Conservation (phyloP, 1,140 invertebrate species). For the Drosophila orosa region DNA sequence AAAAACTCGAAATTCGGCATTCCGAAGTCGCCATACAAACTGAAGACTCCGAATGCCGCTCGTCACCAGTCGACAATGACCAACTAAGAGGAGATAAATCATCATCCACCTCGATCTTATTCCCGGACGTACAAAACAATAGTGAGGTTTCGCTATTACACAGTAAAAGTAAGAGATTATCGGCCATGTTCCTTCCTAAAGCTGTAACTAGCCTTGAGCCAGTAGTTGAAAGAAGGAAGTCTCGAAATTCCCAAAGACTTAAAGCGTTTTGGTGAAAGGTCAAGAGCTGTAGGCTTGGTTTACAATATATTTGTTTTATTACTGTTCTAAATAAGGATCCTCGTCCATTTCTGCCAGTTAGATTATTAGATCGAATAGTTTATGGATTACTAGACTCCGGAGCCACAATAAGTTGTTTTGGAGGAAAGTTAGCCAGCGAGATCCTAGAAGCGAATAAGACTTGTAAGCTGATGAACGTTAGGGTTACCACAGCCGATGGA, state of each 20-base stretch:
- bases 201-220: not conserved
- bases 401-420: not conserved
- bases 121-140: not conserved
- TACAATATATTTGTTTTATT: not conserved
- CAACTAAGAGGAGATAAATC: not conserved
- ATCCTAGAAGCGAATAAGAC: not conserved
- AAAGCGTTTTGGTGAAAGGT: not conserved
- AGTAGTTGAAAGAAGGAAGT: not conserved
- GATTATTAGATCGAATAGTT: not conserved
- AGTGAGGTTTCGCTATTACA: not conserved
- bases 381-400: not conserved
- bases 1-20: not conserved
- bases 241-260: not conserved
- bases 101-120: not conserved
- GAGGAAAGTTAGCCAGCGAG: not conserved
- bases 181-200: not conserved
- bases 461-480: not conserved
- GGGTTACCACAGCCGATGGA: not conserved
- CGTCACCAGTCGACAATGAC: not conserved
- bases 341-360: not conserved
- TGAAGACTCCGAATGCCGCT: conserved; percentile 1
- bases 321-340: not conserved
- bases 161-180: not conserved
- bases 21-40: not conserved
- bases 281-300: not conserved